A percentile compares a stretch with the other conserved stretches of the same genome.
Conservation (phyloP, 2,888 invertebrate species). For the Brassicogethes aeneus region DNA sequence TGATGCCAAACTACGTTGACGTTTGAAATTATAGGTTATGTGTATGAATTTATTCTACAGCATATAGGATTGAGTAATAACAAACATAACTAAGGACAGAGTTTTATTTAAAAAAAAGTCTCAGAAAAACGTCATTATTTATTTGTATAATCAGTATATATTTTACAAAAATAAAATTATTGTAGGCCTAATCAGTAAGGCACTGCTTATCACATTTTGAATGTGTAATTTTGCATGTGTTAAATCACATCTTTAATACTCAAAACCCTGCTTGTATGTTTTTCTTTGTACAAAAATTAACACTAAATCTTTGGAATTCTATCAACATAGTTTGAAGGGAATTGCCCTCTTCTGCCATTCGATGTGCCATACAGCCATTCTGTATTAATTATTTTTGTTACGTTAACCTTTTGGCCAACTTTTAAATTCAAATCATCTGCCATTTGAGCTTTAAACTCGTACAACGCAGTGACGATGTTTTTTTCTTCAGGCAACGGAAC, state of each 20-base stretch:
- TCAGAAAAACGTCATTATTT: too few species aligned
- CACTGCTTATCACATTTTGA: conserved; percentile 21
- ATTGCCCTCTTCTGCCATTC: conserved; percentile 60
- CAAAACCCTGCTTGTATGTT: conserved; percentile 8
- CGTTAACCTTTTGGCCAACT: conserved; percentile 46
- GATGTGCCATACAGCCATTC: conserved; percentile 74
- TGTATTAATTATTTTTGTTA: conserved; percentile 59
- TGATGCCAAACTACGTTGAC: too few species aligned
- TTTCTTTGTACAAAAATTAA: conserved; percentile 11
- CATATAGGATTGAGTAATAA: too few species aligned
- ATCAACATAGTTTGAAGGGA: conserved; percentile 65
- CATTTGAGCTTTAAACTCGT: conserved; percentile 56
- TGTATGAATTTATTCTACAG: too few species aligned
- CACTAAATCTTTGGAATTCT: conserved; percentile 15
- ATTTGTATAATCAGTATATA: too few species aligned
- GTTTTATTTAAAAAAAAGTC: too few species aligned
- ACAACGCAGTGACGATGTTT: conserved; percentile 56
- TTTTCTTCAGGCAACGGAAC: conserved; percentile 51
- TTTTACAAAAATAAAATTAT: conserved; percentile 8
- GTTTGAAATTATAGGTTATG: too few species aligned
- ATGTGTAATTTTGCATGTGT: conserved; percentile 13
- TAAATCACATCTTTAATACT: conserved; percentile 16
- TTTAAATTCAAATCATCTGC: conserved; percentile 29
- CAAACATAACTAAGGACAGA: too few species aligned
- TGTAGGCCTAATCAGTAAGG: conserved; percentile 9